These are phyloP conservation scores for Chrysolina oricalcia DNA, from an alignment of 2,888 invertebrate genomes.

Conservation along the genomic window DNA sequence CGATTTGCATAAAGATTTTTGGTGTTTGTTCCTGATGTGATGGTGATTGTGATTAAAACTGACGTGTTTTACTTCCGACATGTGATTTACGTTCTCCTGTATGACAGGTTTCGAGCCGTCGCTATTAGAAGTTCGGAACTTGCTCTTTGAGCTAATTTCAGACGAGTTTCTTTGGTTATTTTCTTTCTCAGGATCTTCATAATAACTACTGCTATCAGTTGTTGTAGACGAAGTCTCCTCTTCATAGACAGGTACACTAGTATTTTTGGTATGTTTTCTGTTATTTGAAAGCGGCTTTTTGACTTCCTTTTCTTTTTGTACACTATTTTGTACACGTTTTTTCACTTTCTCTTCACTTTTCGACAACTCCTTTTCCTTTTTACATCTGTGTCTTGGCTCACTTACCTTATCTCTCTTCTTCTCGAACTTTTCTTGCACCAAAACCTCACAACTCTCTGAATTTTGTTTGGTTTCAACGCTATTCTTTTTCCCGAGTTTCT, in stretches of 20 bases:
- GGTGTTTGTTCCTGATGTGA: slow-evolving; percentile 45
- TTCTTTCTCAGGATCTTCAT: slow-evolving; percentile 60
- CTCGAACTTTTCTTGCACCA: slow-evolving; percentile 51
- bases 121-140: slow-evolving; percentile 37
- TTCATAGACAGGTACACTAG: slow-evolving; percentile 71
- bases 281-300: slow-evolving; percentile 58
- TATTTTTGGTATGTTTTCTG: slow-evolving; percentile 59
- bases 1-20: slow-evolving; percentile 42
- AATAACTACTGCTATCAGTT: slow-evolving; percentile 76
- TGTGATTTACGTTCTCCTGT: slow-evolving; percentile 46
- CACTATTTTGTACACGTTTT: slow-evolving; percentile 43
- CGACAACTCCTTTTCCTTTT: slow-evolving; percentile 43
- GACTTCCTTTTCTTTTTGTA: slow-evolving; percentile 59
- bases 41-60: slow-evolving; percentile 42
- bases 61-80: slow-evolving; percentile 48
- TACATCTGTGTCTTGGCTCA: slow-evolving; percentile 42
- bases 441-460: slow-evolving; percentile 49
- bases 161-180: slow-evolving; percentile 58
- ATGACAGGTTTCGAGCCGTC: slow-evolving; percentile 38
- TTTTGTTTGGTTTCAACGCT: slow-evolving; percentile 56
- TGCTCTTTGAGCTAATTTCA: slow-evolving; percentile 57
- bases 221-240: slow-evolving; percentile 83
- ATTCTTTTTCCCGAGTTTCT: slow-evolving; percentile 65
- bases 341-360: slow-evolving; percentile 44
- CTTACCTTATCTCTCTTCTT: slow-evolving; percentile 45